Evolutionary conservation across 1,140 invertebrate genomes (phyloP), one percentile per base, ranked within the genome.

Genomic region (Aricia agestis): DNA sequence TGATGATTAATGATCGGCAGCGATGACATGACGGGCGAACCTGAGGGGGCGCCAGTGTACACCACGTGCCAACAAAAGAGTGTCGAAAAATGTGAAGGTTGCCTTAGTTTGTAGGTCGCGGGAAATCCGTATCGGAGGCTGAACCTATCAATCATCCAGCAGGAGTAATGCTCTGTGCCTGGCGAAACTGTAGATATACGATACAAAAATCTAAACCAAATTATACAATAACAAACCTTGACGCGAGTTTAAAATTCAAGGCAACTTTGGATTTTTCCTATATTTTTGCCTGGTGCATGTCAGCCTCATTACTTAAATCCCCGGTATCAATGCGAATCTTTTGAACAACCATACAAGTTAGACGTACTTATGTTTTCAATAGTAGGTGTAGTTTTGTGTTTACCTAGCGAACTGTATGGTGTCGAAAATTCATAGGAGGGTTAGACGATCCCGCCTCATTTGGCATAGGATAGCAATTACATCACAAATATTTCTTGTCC

Each of bases 91-190:
- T 87, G 84, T 81, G 85, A 87, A 90, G 87, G 87, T 87, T 89
- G 84, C 85, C 77, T 89, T 83, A 89, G 86, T 89, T 89, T 91
- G 86, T 91, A 91, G 89, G 89, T 89, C 87, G 85, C 81, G 84
- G 80, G 81, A 63, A 63, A 11, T 63, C 59, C 79, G 81, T 89
- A 87, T 87, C 82, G 86, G 85, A 84, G 80, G 80, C 83, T 83
- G 82, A 78, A 78, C 79, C 77, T 82, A 91, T 91, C 85, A 91
- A 91, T 91, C 89, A 89, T 84, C 72, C 76, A 80, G 84, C 83
- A 80, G 72, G 82, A 86, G 86, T 89, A 69, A 32, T 4, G 10
- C 18, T 69, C 10, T 63, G 17, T 63, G 18, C 17, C 59, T 63
- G 1, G 59, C 59, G 1, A 63, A 18, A 63, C 59, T 63, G 6